Conservation (phyloP, 2,888 invertebrate species). For the Cantharis rustica region DNA sequence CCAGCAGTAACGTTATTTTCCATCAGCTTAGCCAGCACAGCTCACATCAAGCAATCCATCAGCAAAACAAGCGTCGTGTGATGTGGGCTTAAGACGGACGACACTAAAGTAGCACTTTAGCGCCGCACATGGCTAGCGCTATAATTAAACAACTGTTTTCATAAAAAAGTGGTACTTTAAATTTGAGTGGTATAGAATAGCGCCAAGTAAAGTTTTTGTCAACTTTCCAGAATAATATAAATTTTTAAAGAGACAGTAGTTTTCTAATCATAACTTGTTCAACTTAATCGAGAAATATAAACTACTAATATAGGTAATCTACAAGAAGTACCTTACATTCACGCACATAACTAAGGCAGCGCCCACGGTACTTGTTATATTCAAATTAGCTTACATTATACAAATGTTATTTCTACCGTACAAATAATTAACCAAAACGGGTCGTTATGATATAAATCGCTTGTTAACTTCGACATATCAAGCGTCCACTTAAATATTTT, state of each 20-base stretch:
- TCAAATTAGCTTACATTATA: conserved; percentile 48
- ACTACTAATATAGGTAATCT: conserved; percentile 42
- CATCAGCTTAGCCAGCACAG: too few relatives aligned
- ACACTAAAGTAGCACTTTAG: too few relatives aligned
- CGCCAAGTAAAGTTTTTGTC: too few relatives aligned
- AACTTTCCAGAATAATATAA: not conserved
- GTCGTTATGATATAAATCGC: conserved; percentile 12
- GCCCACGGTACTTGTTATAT: conserved; percentile 51
- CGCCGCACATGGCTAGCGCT: too few relatives aligned
- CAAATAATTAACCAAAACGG: conserved; percentile 28
- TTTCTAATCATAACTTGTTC: not conserved
- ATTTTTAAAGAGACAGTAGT: not conserved
- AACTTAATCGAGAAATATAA: not conserved
- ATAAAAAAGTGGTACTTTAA: too few relatives aligned
- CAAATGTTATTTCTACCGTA: conserved; percentile 47
- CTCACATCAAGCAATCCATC: too few relatives aligned
- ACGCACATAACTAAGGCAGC: conserved; percentile 50
- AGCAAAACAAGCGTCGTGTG: too few relatives aligned
- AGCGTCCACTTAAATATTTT: conserved; percentile 7
- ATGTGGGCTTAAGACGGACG: too few relatives aligned
- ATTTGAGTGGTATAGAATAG: too few relatives aligned
- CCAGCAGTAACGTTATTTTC: too few relatives aligned
- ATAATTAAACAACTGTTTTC: too few relatives aligned
- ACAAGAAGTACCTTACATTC: conserved; percentile 44
- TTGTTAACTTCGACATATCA: conserved; percentile 9